A percentile compares a stretch with the other conserved stretches of the same genome.
Evolutionary conservation across 2,888 invertebrate species (phyloP).

Genomic region (Drosophila colorata): DNA sequence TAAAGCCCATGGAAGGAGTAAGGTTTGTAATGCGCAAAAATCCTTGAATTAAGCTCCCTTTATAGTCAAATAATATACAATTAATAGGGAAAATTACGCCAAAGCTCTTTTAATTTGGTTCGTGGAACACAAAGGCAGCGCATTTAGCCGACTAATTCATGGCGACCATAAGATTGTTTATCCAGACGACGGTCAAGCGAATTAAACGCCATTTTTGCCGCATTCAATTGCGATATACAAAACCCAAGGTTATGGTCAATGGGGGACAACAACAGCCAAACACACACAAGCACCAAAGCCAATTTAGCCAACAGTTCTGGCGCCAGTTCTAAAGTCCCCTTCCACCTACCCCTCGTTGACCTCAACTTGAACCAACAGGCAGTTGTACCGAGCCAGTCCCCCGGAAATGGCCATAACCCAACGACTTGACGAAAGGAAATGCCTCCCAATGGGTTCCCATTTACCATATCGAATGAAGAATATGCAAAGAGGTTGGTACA

Average conservation of each 20-base stretch:
- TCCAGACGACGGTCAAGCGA: slow-evolving; percentile 22
- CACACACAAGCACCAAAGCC: slow-evolving; percentile 22
- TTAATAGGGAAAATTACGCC: slow-evolving; percentile 1
- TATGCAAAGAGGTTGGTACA: not conserved
- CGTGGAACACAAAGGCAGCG: slow-evolving; percentile 4
- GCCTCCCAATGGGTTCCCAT: slow-evolving; percentile 13
- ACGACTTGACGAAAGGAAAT: slow-evolving; percentile 42
- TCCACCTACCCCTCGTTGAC: not conserved
- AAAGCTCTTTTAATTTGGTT: slow-evolving; percentile 14
- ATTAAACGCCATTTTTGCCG: slow-evolving; percentile 35
- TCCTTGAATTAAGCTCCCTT: not conserved
- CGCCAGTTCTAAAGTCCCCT: not conserved
- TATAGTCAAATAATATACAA: not conserved
- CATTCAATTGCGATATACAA: slow-evolving; percentile 48
- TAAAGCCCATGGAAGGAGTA: not conserved
- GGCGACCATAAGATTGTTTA: slow-evolving; percentile 23
- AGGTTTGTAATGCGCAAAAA: not conserved
- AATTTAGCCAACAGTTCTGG: slow-evolving; percentile 18
- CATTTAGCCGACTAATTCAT: slow-evolving; percentile 10
- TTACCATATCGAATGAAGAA: slow-evolving; percentile 4
- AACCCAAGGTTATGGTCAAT: slow-evolving; percentile 52
- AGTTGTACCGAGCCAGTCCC: slow-evolving; percentile 15
- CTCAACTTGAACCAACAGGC: slow-evolving; percentile 1
- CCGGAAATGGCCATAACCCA: slow-evolving; percentile 33
- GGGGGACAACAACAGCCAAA: slow-evolving; percentile 5